Evolutionary conservation across 92 coral and sea anemone genomes (phyloP).

Genomic region (Phenganax stokvisi): DNA sequence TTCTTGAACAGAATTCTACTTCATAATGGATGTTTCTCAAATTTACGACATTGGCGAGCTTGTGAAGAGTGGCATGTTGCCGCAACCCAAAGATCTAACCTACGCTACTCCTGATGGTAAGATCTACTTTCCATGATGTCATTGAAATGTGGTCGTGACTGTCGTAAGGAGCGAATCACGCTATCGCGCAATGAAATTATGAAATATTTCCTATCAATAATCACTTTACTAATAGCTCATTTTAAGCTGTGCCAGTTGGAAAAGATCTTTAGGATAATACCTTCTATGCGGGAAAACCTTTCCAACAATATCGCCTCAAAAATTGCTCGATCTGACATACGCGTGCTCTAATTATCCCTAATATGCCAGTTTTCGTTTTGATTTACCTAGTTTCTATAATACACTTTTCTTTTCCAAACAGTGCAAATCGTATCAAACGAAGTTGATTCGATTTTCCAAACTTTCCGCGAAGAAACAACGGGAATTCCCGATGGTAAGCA

Average conservation of each 20-base stretch:
- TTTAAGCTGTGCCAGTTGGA: too few species aligned
- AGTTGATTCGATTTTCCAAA: conserved; percentile 11
- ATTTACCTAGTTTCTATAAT: conserved; percentile 21
- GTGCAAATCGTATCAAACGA: conserved; percentile 1
- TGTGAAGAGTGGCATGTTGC: not conserved
- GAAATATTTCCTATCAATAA: too few species aligned
- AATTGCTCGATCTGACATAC: not conserved
- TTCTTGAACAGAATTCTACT: conserved; percentile 9
- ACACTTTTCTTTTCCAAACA: not conserved
- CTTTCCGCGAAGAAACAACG: conserved; percentile 27
- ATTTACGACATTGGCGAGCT: not conserved
- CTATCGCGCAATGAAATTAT: too few species aligned
- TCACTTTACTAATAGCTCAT: too few species aligned
- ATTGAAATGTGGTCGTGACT: too few species aligned
- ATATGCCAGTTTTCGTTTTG: not conserved
- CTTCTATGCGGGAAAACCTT: not conserved
- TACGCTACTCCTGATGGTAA: conserved; percentile 15
- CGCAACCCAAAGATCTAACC: not conserved
- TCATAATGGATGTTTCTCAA: conserved; percentile 1
- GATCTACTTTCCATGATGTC: not conserved
- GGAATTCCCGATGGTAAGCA: conserved; percentile 37
- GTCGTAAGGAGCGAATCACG: too few species aligned
- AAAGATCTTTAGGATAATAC: not conserved
- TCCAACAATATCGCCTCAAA: too few species aligned
- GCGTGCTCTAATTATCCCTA: not conserved